Conservation (phyloP, 1,140 invertebrate species). For the Eubasilissa regina region DNA sequence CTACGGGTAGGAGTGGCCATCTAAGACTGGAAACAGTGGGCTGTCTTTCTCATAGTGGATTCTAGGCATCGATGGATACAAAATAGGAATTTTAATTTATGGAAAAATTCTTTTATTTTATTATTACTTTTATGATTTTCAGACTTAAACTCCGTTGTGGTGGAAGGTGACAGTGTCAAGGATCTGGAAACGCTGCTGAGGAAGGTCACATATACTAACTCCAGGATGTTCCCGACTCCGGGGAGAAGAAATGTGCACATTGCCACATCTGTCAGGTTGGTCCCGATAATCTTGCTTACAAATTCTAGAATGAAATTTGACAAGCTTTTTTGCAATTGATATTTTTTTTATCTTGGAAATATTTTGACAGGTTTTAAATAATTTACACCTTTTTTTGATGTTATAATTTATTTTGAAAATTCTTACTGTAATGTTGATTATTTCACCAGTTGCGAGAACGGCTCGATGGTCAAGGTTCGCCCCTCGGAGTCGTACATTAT, state of each 20-base stretch:
- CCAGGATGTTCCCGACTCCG: conserved; percentile 91
- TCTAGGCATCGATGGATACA: too few relatives aligned
- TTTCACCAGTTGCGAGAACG: conserved; percentile 77
- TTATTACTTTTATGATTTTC: conserved; percentile 57
- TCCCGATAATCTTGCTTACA: conserved; percentile 18
- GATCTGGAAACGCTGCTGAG: conserved; percentile 91
- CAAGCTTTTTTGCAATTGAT: too few relatives aligned
- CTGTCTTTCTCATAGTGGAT: too few relatives aligned
- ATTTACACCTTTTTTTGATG: too few relatives aligned
- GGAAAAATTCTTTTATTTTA: too few relatives aligned
- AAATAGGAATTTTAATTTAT: too few relatives aligned
- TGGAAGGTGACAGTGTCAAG: conserved; percentile 91
- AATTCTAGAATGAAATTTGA: neutral
- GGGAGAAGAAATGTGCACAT: conserved; percentile 91
- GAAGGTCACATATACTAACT: conserved; percentile 93
- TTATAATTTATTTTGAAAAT: too few relatives aligned
- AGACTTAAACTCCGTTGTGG: conserved; percentile 92
- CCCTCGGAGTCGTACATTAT: conserved; percentile 87
- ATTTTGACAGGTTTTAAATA: too few relatives aligned
- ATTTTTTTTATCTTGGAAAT: too few relatives aligned
- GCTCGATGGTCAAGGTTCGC: conserved; percentile 76
- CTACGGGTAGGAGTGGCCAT: too few relatives aligned
- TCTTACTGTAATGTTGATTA: conserved; percentile 20
- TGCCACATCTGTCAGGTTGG: conserved; percentile 83
- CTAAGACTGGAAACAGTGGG: too few relatives aligned